These are phyloP conservation scores for Choloepus didactylus DNA, from an alignment of 2,797 vertebrate genomes.

Conservation along the genomic window DNA sequence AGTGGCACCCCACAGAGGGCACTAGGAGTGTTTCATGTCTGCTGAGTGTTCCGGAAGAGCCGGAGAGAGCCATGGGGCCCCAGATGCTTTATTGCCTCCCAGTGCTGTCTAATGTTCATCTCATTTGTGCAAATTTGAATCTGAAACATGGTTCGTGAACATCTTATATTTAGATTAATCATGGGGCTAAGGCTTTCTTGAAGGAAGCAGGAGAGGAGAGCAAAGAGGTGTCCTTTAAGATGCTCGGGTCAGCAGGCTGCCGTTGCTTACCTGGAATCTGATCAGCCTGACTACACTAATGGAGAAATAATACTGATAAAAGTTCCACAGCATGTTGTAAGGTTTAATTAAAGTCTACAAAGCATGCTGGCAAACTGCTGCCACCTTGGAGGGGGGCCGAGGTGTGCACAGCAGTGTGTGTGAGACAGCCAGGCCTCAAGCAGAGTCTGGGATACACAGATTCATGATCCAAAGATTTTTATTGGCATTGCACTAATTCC, in stretches of 20 bases:
- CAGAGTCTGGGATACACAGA: not conserved
- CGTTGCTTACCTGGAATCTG: not conserved
- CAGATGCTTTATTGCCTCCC: not conserved
- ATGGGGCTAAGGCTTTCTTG: not conserved
- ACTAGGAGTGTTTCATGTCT: not conserved
- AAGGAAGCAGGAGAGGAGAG: not conserved
- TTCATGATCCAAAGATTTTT: not conserved
- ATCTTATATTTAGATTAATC: not conserved
- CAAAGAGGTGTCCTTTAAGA: not conserved
- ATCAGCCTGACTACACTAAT: rapidly evolving
- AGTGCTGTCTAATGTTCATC: not conserved
- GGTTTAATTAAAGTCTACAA: not conserved
- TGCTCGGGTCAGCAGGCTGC: not conserved
- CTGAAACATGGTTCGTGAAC: not conserved
- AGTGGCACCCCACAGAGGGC: not conserved
- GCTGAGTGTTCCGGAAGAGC: not conserved
- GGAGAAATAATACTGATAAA: not conserved
- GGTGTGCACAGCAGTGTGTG: not conserved
- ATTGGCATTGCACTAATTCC: not conserved
- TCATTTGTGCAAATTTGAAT: not conserved
- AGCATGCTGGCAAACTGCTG: rapidly evolving
- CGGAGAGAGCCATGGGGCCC: not conserved
- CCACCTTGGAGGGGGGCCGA: rapidly evolving
- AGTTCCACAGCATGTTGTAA: not conserved
- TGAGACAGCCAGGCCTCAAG: not conserved